Evolutionary conservation across 1,140 invertebrate species (phyloP).

Genomic region (Tetramorium parvispinum): DNA sequence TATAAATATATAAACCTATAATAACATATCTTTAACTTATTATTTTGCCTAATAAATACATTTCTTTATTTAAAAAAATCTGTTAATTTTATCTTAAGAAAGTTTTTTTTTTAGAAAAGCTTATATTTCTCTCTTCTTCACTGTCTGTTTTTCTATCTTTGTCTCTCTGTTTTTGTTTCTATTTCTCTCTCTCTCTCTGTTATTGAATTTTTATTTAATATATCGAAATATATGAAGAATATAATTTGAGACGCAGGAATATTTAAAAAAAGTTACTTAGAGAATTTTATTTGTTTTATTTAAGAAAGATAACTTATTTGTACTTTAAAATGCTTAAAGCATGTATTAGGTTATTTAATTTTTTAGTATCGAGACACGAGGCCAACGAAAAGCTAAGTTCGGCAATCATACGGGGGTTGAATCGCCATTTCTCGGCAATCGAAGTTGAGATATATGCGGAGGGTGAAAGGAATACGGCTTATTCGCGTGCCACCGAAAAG

Average conservation of each 20-base stretch:
- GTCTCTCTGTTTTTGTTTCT: not conserved
- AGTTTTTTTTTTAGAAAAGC: not conserved
- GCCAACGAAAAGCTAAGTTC: constrained; percentile 81
- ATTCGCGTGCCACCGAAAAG: constrained; percentile 85
- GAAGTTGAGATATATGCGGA: constrained; percentile 80
- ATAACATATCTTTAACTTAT: not conserved
- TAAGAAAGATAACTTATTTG: not conserved
- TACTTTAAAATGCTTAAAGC: not conserved
- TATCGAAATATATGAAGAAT: not conserved
- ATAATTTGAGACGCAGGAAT: not conserved
- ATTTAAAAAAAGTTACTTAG: not conserved
- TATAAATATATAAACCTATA: not conserved
- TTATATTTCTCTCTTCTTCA: not conserved
- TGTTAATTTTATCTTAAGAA: not conserved
- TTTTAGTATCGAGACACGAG: constrained; percentile 61
- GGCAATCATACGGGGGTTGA: constrained; percentile 76
- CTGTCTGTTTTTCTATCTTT: too few relatives aligned
- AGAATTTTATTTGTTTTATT: not conserved
- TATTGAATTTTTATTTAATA: not conserved
- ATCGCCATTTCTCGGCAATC: constrained; percentile 72
- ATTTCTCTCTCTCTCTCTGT: not conserved
- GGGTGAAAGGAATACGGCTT: constrained; percentile 84
- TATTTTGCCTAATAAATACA: not conserved
- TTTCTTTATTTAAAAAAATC: not conserved
- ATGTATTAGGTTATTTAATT: not conserved